Conservation (phyloP, 35 echinoderm and acorn worm species). For the Apostichopus japonicus region DNA sequence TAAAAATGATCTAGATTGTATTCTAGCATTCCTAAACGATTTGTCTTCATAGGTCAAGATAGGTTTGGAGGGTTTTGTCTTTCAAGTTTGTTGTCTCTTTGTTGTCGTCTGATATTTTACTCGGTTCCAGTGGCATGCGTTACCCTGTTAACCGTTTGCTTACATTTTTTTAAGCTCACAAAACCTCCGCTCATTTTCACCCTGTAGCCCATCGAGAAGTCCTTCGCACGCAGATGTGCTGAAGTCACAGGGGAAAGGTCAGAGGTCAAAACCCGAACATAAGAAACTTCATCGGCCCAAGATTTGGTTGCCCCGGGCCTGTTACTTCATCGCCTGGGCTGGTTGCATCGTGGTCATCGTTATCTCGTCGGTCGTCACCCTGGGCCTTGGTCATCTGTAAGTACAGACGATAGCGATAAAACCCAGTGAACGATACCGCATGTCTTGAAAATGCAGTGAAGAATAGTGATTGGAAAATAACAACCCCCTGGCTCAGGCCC, state of each 20-base stretch:
- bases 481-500: too few species aligned
- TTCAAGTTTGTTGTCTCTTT: too few species aligned
- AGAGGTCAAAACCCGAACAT: constrained; percentile 33
- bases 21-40: too few species aligned
- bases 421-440: neutral
- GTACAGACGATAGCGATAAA: neutral
- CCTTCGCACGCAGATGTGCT: neutral
- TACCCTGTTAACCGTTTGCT: too few species aligned
- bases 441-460: neutral
- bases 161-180: too few species aligned
- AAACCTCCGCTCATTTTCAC: neutral
- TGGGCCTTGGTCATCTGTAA: constrained; percentile 76
- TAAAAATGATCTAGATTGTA: too few species aligned
- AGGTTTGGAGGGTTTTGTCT: too few species aligned
- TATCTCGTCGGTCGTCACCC: constrained; percentile 65
- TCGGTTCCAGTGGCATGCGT: too few species aligned
- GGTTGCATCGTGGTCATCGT: constrained; percentile 64
- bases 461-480: too few species aligned
- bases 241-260: neutral
- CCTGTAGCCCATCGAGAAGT: neutral
- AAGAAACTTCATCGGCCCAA: constrained; percentile 83
- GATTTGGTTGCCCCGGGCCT: constrained; percentile 79
- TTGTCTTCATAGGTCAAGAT: too few species aligned
- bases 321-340: constrained; percentile 72
- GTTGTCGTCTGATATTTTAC: too few species aligned